These are phyloP conservation scores for Danaus melanippus DNA, from an alignment of 1,140 invertebrate species.

Conservation along the genomic window DNA sequence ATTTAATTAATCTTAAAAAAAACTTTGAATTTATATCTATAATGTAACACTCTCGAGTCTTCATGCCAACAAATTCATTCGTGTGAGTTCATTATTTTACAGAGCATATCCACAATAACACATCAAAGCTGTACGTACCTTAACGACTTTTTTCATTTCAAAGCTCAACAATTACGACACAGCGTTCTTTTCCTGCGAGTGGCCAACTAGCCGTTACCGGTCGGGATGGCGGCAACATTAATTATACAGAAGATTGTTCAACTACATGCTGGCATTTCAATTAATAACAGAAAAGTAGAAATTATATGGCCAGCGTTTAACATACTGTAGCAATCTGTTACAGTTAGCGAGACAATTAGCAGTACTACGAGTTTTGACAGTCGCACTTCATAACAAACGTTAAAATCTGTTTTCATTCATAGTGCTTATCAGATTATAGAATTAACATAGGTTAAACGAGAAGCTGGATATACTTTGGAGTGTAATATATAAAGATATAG, in stretches of 20 bases:
- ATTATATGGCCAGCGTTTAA: conserved; percentile 27
- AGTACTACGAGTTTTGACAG: too few relatives aligned
- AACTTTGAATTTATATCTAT: too few relatives aligned
- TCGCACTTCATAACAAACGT: too few relatives aligned
- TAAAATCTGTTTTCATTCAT: too few relatives aligned
- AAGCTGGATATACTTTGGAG: too few relatives aligned
- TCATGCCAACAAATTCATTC: too few relatives aligned
- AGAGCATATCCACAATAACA: too few relatives aligned
- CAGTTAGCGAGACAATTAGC: conserved; percentile 26
- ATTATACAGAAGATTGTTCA: conserved; percentile 32
- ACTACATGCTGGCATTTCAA: conserved; percentile 36
- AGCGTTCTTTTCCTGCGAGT: conserved; percentile 16
- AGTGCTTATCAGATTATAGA: too few relatives aligned
- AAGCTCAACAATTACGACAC: conserved; percentile 16
- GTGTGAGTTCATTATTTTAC: background rate
- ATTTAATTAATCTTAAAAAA: background rate
- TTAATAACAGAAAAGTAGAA: conserved; percentile 38
- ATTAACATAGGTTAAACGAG: too few relatives aligned
- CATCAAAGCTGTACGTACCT: background rate
- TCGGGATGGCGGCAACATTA: conserved; percentile 23
- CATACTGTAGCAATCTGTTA: conserved; percentile 36
- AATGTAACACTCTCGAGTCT: too few relatives aligned
- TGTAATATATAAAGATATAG: too few relatives aligned
- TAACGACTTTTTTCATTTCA: conserved; percentile 1
- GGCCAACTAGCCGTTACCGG: conserved; percentile 19